Base-by-base conservation (phyloP, 1,140 invertebrate species). In the Atta texana region DNA sequence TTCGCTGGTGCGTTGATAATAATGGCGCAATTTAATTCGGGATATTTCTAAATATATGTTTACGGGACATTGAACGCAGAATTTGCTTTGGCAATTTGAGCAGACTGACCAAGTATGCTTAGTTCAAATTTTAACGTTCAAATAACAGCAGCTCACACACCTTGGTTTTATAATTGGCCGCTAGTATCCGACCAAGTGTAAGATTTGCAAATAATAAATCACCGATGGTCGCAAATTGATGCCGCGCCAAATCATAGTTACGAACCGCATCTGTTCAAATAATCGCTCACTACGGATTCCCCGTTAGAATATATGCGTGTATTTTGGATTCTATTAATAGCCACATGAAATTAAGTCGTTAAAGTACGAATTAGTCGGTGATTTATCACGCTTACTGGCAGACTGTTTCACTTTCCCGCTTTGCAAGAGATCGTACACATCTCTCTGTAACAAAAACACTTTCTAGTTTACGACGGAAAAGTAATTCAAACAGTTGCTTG, bases 131-230 rank as follows among this genome's bases (percentile, higher is more conserved):
- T 61, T 53, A 28, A 39, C 24, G 55, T 31, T 10, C 18, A 34
- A 72, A 39, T 74, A 71, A 59, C 49, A 55, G 24, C 53, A 14
- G n/a, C 5, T 59, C 21, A 14, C 49, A 24, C 18, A 18, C 53
- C 71, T 81, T 8, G 76, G 12, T 81, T 87, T 88, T 81, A 81
- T 63, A 39, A 63, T 75, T 49, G 76, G 63, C 69, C 68, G 6
- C 53, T 49, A 74, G 21, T 21, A 28, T 7, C 6, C 34, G 34
- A 39, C 6, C 34, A 7, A 28, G 28, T 44, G 31, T 49, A 55
- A 86, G 72, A 76, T 51, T 69, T 63, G 59, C 10, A 5, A 86
- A n/a, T 21, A 7, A 77, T 89, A 81, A 89, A 86, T 89, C 87
- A 78, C 5, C 59, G 31, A n/a, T 31, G 16, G 39, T 63, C 24